Base-by-base conservation (phyloP, 2,797 vertebrate genomes). In the Streptopelia turtur region DNA sequence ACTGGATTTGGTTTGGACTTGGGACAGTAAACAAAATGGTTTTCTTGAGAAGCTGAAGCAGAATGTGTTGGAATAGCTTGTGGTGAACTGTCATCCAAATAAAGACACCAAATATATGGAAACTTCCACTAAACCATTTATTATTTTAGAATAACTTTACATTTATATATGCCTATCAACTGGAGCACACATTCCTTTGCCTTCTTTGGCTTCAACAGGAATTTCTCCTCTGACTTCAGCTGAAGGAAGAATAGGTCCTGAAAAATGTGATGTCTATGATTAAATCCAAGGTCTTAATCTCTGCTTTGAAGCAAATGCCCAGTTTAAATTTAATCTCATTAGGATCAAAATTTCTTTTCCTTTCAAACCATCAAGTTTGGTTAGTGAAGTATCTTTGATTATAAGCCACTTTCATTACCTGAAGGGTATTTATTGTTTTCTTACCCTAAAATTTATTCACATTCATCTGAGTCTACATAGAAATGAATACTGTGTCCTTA, bases 321-420 rank as follows among this genome's bases (percentile, higher is more conserved):
- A 47, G 16, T 64, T 78, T 16, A 86, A 95, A 91, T 75, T 86
- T 95, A 77, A 96, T 91, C 92, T 86, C 61, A 77, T 92, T 72
- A 95, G 57, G 65, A 92, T 96, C 82, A 97, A 91, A 87, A 85
- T 61, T 87, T 87, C 49, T 56, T 81, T 91, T 88, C 63, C 64
- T 78, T 95, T 93, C 82, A 75, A 96, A 79, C 76, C 39, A 80
- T 89, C 94, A 92, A 11, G 23, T 86, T 61, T 37, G 35, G 61
- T 92, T 91, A 92, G 71, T 39, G n/a, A 93, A 91, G 37, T 52
- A 57, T 78, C 53, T 49, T 78, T 85, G 47, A 81, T 57, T 37
- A n/a, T 50, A 87, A 75, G 30, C 41, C 5, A 41, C 43, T 68
- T 92, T 21, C 33, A 49, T 72, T 75, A 90, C 82, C 68, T 66